Evolutionary conservation across 2,797 vertebrate genomes (phyloP).

Genomic region (Notoglanidium macrostoma): DNA sequence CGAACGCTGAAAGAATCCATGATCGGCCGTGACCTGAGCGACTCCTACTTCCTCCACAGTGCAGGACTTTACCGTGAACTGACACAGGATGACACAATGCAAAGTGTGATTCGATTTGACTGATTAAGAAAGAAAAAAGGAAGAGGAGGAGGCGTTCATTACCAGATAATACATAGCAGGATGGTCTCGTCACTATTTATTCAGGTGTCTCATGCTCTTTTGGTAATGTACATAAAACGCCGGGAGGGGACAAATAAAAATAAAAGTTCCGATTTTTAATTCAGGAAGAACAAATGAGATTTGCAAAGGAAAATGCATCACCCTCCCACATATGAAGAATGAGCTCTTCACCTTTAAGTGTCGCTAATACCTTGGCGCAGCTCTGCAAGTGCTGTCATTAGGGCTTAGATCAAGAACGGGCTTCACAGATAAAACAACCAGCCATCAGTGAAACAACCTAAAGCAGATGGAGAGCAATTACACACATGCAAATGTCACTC

Average conservation of each 20-base stretch:
- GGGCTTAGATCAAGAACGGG: slow-evolving; percentile 54
- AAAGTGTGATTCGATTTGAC: slow-evolving; percentile 19
- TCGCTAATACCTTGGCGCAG: slow-evolving; percentile 29
- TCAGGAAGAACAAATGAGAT: slow-evolving; percentile 16
- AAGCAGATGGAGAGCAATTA: slow-evolving; percentile 48
- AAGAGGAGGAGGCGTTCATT: slow-evolving; percentile 4
- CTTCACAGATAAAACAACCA: slow-evolving; percentile 52
- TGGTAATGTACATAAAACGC: not conserved
- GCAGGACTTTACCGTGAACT: not conserved
- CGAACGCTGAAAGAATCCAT: slow-evolving; percentile 6
- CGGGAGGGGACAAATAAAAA: too few relatives aligned
- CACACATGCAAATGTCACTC: slow-evolving; percentile 56
- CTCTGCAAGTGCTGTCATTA: slow-evolving; percentile 41
- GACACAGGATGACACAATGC: slow-evolving; percentile 9
- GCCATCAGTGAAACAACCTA: slow-evolving; percentile 51
- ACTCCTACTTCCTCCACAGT: slow-evolving; percentile 17
- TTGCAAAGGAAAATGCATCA: slow-evolving; percentile 29
- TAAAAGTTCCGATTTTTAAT: not conserved
- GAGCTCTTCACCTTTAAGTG: slow-evolving; percentile 40
- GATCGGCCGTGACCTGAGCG: not conserved
- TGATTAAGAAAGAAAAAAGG: not conserved
- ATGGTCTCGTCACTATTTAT: not conserved
- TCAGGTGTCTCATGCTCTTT: not conserved
- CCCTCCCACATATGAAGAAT: slow-evolving; percentile 9
- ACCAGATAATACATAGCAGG: not conserved